phyloP scores from a whole-genome alignment of 2,888 invertebrate species.

The Meloe dianella region DNA sequence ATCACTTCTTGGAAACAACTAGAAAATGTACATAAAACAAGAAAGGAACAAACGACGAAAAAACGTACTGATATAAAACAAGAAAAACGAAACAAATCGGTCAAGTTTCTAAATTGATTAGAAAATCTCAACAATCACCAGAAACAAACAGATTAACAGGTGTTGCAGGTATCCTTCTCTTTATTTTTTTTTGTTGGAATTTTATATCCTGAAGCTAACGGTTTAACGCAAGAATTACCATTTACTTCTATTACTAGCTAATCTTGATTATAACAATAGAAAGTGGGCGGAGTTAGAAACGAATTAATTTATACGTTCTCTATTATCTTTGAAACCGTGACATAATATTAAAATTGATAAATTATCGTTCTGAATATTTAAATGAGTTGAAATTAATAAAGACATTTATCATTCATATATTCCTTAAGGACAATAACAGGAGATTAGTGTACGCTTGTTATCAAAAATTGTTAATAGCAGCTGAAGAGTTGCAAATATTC shows the following conservation, averaged over 20 bases:
- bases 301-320: not conserved
- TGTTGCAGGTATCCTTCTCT: not conserved
- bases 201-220: constrained; percentile 24
- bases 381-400: constrained; percentile 22
- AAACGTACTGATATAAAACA: constrained; percentile 5
- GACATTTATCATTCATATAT: constrained; percentile 14
- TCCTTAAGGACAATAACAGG: not conserved
- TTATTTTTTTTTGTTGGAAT: not conserved
- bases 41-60: constrained; percentile 11
- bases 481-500: too few species aligned
- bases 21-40: not conserved
- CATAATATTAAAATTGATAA: constrained; percentile 19
- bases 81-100: constrained; percentile 19
- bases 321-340: constrained; percentile 27
- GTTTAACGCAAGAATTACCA: constrained; percentile 20
- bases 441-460: not conserved
- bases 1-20: constrained; percentile 25
- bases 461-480: too few species aligned
- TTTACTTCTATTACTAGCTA: not conserved
- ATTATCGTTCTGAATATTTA: not conserved
- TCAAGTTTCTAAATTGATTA: constrained; percentile 16
- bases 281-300: constrained; percentile 25
- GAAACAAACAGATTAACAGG: constrained; percentile 7
- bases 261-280: constrained; percentile 20
- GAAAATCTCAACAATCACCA: constrained; percentile 6